Evolutionary conservation across 2,113 vertebrate species (phyloP).

Genomic region (Thalassoma bifasciatum): DNA sequence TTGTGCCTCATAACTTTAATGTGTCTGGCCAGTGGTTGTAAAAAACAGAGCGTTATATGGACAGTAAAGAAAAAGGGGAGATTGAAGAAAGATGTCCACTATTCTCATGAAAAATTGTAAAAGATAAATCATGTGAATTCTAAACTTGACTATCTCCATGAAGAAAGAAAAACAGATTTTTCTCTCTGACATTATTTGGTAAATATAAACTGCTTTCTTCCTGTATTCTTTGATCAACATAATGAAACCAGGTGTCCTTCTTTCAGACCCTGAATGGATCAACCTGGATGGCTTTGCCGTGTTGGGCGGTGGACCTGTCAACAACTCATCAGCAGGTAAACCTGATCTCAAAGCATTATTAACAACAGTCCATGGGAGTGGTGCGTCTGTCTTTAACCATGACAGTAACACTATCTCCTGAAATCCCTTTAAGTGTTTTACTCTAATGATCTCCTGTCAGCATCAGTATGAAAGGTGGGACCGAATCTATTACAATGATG

Average conservation of each 20-base stretch:
- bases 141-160: background rate
- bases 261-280: constrained; percentile 83
- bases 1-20: constrained; percentile 51
- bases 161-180: background rate
- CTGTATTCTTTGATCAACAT: background rate
- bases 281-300: constrained; percentile 84
- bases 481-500: constrained; percentile 14
- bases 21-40: constrained; percentile 46
- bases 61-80: background rate
- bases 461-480: background rate
- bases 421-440: background rate
- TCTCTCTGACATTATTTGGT: too few relatives aligned
- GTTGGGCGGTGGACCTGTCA: constrained; percentile 77
- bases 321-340: constrained; percentile 81
- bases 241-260: constrained; percentile 36
- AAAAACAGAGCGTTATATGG: background rate
- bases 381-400: background rate
- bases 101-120: background rate
- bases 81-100: background rate
- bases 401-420: constrained; percentile 11
- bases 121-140: background rate
- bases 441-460: constrained; percentile 28
- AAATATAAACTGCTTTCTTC: background rate
- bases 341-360: constrained; percentile 19
- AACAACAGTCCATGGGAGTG: constrained; percentile 8